Base-by-base conservation (phyloP, 1,140 invertebrate genomes). In the Drosophila orena region DNA sequence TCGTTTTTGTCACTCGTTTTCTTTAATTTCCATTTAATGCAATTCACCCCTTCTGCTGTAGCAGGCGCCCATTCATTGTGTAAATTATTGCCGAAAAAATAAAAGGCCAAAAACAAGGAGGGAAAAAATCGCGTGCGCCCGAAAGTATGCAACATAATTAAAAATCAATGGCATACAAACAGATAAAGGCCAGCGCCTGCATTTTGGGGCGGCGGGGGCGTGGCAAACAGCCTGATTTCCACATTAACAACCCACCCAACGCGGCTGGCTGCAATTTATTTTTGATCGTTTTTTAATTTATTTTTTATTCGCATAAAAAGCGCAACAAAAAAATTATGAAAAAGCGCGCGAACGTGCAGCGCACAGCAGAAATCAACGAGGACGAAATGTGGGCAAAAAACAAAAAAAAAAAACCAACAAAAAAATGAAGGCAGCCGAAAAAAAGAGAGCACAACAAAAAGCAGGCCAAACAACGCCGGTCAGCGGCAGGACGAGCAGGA, bases 141-240 rank as follows among this genome's bases (percentile, higher is more conserved):
- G 42, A 84, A 84, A 89, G 84, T 71, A 89, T 84, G 84, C 84
- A 89, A 84, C 84, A 88, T 91, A 91, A 91, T 91, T 91, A 91
- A 91, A 91, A 91, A 91, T 91, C 88, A 91, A 91, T 91, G 89
- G 83, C 88, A 91, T 76, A 91, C 77, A 91, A 91, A 91, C 72
- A 76, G 77, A 91, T 78, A 80, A 83, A 84, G 61, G 66, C 60
- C 65, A 61, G 52, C 53, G 20, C 55, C 37, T 44, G 43, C 20
- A 40, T 38, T 46, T 22, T 4, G 17, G 44, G n/a, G 20, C 20
- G 17, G 38, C 12, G 42, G 46, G 57, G 65, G 66, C 59, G 66
- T 65, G 79, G 83, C 76, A 79, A 56, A 56, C 52, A 80, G 77
- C 74, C 77, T 81, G 85, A 90, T 90, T 90, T 81, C 34, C 85